phyloP scores from a whole-genome alignment of 2,888 invertebrate genomes.

The Ypsolopha sequella region DNA sequence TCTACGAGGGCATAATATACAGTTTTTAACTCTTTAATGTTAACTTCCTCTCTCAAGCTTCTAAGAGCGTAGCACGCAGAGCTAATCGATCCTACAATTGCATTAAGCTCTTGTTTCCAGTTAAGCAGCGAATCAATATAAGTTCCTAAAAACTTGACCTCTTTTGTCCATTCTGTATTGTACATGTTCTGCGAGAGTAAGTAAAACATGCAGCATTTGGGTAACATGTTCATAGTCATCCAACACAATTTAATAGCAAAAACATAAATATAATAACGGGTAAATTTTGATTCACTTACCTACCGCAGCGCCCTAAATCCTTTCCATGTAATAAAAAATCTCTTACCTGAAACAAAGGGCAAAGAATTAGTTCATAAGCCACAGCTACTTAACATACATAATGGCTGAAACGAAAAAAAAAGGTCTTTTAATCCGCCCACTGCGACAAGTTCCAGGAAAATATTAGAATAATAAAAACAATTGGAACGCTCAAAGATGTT shows the following conservation, averaged over 20 bases:
- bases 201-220: too few relatives aligned
- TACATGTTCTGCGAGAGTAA: too few relatives aligned
- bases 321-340: background rate
- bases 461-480: background rate
- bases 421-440: background rate
- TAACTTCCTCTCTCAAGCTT: too few relatives aligned
- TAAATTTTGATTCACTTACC: background rate
- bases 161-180: too few relatives aligned
- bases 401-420: background rate
- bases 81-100: too few relatives aligned
- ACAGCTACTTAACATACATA: background rate
- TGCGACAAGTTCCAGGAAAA: background rate
- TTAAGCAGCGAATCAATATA: too few relatives aligned
- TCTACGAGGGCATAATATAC: too few relatives aligned
- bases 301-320: background rate
- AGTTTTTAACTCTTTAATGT: too few relatives aligned
- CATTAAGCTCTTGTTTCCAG: too few relatives aligned
- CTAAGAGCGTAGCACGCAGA: too few relatives aligned
- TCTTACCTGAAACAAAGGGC: constrained; percentile 1
- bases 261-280: background rate
- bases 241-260: background rate
- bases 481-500: background rate
- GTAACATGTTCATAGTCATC: too few relatives aligned
- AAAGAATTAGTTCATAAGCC: background rate
- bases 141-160: too few relatives aligned